Base-by-base conservation (phyloP, 1,140 invertebrate genomes). In the Euborellia annulipes region DNA sequence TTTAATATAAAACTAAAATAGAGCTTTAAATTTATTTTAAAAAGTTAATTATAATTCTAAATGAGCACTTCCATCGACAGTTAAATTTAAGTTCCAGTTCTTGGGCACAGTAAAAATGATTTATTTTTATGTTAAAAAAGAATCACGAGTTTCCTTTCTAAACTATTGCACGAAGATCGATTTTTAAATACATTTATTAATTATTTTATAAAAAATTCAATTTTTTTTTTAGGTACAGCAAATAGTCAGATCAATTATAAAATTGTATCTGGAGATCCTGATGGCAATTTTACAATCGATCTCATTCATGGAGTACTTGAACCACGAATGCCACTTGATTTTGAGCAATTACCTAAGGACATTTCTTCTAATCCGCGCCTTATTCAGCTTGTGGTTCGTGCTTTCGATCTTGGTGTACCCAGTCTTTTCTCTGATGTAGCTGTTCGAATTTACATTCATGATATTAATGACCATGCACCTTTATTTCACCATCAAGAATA, bases 391-490 rank as follows among this genome's bases (percentile, higher is more conserved):
- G 79, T 76, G 9, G 73, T 92, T 0, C 64, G 78, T 55, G 90
- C 87, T 0, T 70, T 74, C 17, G 90, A 94, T 60, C 73, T 76
- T 50, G 89, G 89, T 0, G 69, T 62, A 8, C 87, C 87, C 0
- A 73, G 79, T 47, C 60, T 90, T 7, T 78, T 72, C 30, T 79
- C 78, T 0, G 75, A 84, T 27, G 81, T 79, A 9, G 72, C 76
- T 0, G 73, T 93, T 1, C 72, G 75, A 0, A 72, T 95, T 45
- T 87, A 86, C 62, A 73, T 93, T 2, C 76, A 85, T 52, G 90
- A 94, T 61, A 71, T 81, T 3, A 94, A 94, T 62, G 89, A 93
- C 55, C 77, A 89, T 65, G 65, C 73, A 1, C 90, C 90, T 0
- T 62, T 73, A 49, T 94, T 93, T 61, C 76, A 85, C 52, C 70